Evolutionary conservation across 37 sponge, comb jelly and placozoan species (phyloP), one percentile per base, ranked within the genome.

Genomic region (Theonella swinhoei): DNA sequence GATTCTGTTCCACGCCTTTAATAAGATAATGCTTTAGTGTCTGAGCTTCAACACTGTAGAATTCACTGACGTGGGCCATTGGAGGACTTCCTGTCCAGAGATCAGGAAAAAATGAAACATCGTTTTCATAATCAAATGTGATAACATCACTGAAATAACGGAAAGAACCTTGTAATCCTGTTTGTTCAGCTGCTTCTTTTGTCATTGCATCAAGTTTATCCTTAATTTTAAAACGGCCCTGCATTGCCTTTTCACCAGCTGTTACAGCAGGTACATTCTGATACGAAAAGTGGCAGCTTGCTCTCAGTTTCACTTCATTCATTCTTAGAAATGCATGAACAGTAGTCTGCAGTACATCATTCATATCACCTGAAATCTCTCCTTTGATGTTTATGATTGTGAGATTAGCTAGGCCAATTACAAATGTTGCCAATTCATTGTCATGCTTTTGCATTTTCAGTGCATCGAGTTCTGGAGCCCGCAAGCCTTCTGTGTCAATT

Each of bases 251-350:
- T 43, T 26, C 30, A 40, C 25, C 76, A 42, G 74, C 74, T 31
- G n/a, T 80, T n/a, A 80, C 39, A 5, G 39, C 64, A 24, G 40
- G 23, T 35, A 75, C 84, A 65, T 83, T 83, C 35, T 83, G 84
- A 34, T 83, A 77, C 43, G 75, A 76, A 74, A 75, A 83, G 29
- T 74, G 63, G 67, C 84, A 83, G 26, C 75, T 83, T 1, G 76
- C 68, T 11, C 62, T 74, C 26, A 59, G 54, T n/a, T 62, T 38
- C 24, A 75, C 62, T 7, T 63, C 35, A 25, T 83, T 63, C 84
- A 83, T 83, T 9, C 84, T 76, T n/a, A 83, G 60, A 28, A 83
- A 66, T 28, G 84, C 84, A 42, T 74, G 84, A 25, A 83, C 84
- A 40, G 84, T 39, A 35, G 65, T 83, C 63, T 82, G 83, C 24